Conservation (phyloP, 1,140 invertebrate species). For the Globodera ellingtonae region DNA sequence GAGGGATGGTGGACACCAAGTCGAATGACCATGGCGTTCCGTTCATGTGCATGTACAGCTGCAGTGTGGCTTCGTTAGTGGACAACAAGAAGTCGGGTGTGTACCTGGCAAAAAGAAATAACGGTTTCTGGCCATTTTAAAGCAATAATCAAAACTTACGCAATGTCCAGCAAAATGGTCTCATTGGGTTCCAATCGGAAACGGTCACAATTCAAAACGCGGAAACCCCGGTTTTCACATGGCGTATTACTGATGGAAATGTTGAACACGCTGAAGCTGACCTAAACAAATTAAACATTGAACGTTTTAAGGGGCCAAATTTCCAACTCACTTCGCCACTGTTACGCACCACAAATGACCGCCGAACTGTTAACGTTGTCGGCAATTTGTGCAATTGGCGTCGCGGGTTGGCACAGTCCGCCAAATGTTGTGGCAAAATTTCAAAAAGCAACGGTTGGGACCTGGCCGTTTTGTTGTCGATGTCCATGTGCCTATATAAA, state of each 20-base stretch:
- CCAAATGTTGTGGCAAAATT: slow-evolving; percentile 79
- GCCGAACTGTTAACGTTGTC: slow-evolving; percentile 78
- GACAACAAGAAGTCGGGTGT: slow-evolving; percentile 88
- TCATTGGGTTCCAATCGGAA: slow-evolving; percentile 81
- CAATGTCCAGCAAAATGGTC: slow-evolving; percentile 83
- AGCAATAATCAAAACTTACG: slow-evolving; percentile 65
- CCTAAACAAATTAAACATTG: slow-evolving; percentile 62
- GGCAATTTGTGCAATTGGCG: slow-evolving; percentile 69
- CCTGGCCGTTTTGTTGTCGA: slow-evolving; percentile 84
- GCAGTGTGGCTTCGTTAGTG: slow-evolving; percentile 73
- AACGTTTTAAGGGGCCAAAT: neutral
- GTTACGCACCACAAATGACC: slow-evolving; percentile 84
- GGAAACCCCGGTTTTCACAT: slow-evolving; percentile 86
- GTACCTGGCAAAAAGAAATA: slow-evolving; percentile 70
- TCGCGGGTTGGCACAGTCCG: slow-evolving; percentile 73
- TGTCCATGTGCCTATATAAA: slow-evolving; percentile 74
- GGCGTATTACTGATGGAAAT: slow-evolving; percentile 77
- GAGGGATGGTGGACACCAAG: slow-evolving; percentile 79
- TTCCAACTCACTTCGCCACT: slow-evolving; percentile 71
- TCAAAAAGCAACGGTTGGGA: slow-evolving; percentile 80
- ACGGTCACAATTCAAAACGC: slow-evolving; percentile 79
- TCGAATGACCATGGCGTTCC: slow-evolving; percentile 74
- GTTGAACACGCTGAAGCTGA: slow-evolving; percentile 74
- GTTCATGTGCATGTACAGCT: slow-evolving; percentile 69
- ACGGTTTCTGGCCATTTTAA: neutral